These are phyloP conservation scores for Eueides isabella DNA, from an alignment of 1,140 invertebrate species.

Conservation along the genomic window DNA sequence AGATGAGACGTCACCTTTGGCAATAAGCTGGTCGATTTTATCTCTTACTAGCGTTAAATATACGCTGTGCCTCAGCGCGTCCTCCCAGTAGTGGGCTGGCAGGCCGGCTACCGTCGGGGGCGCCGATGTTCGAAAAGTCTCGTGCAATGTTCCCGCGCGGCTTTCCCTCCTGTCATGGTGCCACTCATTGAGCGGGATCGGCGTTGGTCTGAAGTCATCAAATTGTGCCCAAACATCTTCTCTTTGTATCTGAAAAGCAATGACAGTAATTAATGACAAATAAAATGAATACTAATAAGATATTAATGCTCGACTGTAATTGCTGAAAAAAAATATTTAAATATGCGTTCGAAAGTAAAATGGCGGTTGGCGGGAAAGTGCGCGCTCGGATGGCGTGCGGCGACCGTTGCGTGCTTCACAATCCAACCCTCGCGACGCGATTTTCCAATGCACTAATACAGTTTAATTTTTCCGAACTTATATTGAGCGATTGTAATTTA, in stretches of 20 bases:
- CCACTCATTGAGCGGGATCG: slow-evolving; percentile 74
- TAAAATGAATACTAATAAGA: slow-evolving; percentile 22
- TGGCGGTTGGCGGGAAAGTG: slow-evolving; percentile 69
- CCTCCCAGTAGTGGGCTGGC: slow-evolving; percentile 82
- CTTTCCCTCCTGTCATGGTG: slow-evolving; percentile 57
- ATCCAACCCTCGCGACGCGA: slow-evolving; percentile 52
- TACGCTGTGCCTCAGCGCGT: slow-evolving; percentile 83
- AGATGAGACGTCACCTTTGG: slow-evolving; percentile 63
- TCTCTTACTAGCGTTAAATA: slow-evolving; percentile 82
- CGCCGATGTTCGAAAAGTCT: slow-evolving; percentile 58
- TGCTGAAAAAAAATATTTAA: slow-evolving; percentile 39
- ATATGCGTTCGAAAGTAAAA: slow-evolving; percentile 79
- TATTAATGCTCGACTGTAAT: slow-evolving; percentile 35
- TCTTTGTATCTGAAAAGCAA: slow-evolving; percentile 57
- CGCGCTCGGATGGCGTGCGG: slow-evolving; percentile 53
- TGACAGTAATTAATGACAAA: slow-evolving; percentile 19
- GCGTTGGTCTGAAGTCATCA: slow-evolving; percentile 70
- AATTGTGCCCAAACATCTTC: slow-evolving; percentile 48
- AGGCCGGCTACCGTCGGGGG: slow-evolving; percentile 52
- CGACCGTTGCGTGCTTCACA: slow-evolving; percentile 49
- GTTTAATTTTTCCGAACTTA: slow-evolving; percentile 25
- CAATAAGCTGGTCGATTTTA: slow-evolving; percentile 77
- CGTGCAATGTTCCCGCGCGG: slow-evolving; percentile 72
- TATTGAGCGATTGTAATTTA: slow-evolving; percentile 14
- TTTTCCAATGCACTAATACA: slow-evolving; percentile 66